These are phyloP conservation scores for Acestrorhynchus altus DNA, from an alignment of 2,797 vertebrate species.

Conservation along the genomic window DNA sequence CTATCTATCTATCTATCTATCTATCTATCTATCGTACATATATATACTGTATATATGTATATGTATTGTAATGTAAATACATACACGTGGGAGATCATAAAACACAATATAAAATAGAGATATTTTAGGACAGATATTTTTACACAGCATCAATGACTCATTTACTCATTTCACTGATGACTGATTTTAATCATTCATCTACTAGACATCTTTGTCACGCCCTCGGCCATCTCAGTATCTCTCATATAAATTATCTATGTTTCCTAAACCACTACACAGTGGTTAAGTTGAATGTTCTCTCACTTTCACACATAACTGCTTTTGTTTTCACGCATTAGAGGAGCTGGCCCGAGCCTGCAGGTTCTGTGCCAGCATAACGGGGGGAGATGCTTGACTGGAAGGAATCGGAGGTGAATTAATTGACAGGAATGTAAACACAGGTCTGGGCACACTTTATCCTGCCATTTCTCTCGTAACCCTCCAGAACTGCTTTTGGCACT, in stretches of 20 bases:
- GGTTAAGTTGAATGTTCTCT: conserved; percentile 21
- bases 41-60: too few species aligned
- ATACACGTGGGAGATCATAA: too few species aligned
- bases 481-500: conserved; percentile 34
- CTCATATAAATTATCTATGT: background rate
- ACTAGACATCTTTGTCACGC: background rate
- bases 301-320: background rate
- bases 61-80: too few species aligned
- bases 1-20: too few species aligned
- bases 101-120: too few species aligned
- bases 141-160: too few species aligned
- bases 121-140: too few species aligned
- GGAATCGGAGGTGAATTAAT: conserved; percentile 24
- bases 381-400: conserved; percentile 6
- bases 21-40: too few species aligned
- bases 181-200: background rate
- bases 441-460: conserved; percentile 53
- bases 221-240: background rate
- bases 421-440: conserved; percentile 45
- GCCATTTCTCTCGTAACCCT: conserved; percentile 36
- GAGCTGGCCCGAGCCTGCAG: background rate
- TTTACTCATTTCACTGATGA: too few species aligned
- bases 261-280: background rate
- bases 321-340: conserved; percentile 6
- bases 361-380: background rate